These are phyloP conservation scores for Lithobates sylvaticus DNA, from an alignment of 2,797 vertebrate genomes.

Conservation along the genomic window DNA sequence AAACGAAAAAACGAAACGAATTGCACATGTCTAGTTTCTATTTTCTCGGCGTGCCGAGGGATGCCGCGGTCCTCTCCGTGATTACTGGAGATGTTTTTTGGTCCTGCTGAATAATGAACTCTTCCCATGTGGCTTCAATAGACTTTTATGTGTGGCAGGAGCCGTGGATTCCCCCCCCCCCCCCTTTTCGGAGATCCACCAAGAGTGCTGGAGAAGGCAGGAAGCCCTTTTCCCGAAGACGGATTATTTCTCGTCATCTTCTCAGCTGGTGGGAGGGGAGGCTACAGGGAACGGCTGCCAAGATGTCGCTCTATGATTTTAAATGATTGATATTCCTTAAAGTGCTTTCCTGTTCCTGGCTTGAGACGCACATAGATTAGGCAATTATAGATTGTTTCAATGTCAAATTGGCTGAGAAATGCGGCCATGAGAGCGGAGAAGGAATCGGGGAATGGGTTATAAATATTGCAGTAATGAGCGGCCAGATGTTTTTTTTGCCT, in stretches of 20 bases:
- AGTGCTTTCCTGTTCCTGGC: slow-evolving; percentile 70
- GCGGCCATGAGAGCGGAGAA: slow-evolving; percentile 68
- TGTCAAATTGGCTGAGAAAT: slow-evolving; percentile 73
- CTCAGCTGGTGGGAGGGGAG: slow-evolving; percentile 70
- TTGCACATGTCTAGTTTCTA: too few relatives aligned
- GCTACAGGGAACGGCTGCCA: slow-evolving; percentile 66
- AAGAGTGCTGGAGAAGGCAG: slow-evolving; percentile 67
- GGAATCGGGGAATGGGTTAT: slow-evolving; percentile 52
- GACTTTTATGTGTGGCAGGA: slow-evolving; percentile 73
- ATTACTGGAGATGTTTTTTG: slow-evolving; percentile 1
- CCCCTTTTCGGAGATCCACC: slow-evolving; percentile 67
- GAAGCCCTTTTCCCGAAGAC: slow-evolving; percentile 65
- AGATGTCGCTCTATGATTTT: slow-evolving; percentile 68
- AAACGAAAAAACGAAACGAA: too few relatives aligned
- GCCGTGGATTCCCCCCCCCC: slow-evolving; percentile 61
- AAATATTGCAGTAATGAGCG: slow-evolving; percentile 58
- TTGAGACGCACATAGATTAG: slow-evolving; percentile 70
- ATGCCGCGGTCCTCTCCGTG: not conserved
- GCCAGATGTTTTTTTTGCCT: slow-evolving; percentile 52
- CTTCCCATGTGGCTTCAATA: slow-evolving; percentile 70
- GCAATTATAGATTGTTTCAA: slow-evolving; percentile 74
- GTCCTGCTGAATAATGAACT: slow-evolving; percentile 68
- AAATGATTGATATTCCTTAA: slow-evolving; percentile 75
- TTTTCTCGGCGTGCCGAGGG: not conserved
- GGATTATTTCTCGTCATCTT: slow-evolving; percentile 72